A percentile compares a stretch with the other conserved stretches of the same genome.
These are phyloP conservation scores for Copidosoma aretas DNA, from an alignment of 2,888 invertebrate genomes.

Conservation along the genomic window DNA sequence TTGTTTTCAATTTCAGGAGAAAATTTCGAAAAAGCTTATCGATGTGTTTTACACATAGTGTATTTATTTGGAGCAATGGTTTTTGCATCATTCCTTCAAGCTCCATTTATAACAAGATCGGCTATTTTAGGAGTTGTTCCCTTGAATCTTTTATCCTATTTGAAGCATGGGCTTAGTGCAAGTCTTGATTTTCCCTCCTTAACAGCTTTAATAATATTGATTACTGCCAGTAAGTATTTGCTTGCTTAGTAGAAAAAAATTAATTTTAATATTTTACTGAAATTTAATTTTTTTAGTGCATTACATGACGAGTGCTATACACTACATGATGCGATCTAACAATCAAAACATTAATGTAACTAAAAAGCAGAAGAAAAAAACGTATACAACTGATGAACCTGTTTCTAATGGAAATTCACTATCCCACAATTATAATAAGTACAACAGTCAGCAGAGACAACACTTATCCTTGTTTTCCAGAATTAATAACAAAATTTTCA, in stretches of 20 bases:
- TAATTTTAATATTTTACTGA: conserved; percentile 7
- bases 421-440: background rate
- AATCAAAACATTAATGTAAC: conserved; percentile 19
- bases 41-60: conserved; percentile 49
- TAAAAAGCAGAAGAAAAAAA: background rate
- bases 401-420: background rate
- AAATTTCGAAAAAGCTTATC: conserved; percentile 54
- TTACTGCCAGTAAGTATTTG: conserved; percentile 54
- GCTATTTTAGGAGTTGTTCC: conserved; percentile 57
- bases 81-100: conserved; percentile 57
- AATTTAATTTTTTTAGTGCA: conserved; percentile 50
- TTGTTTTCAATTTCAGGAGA: conserved; percentile 50
- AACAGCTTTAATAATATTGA: conserved; percentile 55
- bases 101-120: conserved; percentile 55
- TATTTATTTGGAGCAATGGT: conserved; percentile 59
- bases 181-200: conserved; percentile 58
- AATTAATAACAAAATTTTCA: conserved; percentile 3
- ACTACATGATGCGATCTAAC: conserved; percentile 45
- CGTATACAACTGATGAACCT: background rate
- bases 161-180: conserved; percentile 56
- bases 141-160: conserved; percentile 54
- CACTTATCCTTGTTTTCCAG: background rate
- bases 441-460: background rate
- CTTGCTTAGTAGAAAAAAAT: background rate
- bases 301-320: conserved; percentile 53